Percentiles rank a stretch among this genome's conserved stretches.
These are phyloP conservation scores for Protosalanx chinensis DNA, from an alignment of 2,797 vertebrate genomes.

Conservation along the genomic window DNA sequence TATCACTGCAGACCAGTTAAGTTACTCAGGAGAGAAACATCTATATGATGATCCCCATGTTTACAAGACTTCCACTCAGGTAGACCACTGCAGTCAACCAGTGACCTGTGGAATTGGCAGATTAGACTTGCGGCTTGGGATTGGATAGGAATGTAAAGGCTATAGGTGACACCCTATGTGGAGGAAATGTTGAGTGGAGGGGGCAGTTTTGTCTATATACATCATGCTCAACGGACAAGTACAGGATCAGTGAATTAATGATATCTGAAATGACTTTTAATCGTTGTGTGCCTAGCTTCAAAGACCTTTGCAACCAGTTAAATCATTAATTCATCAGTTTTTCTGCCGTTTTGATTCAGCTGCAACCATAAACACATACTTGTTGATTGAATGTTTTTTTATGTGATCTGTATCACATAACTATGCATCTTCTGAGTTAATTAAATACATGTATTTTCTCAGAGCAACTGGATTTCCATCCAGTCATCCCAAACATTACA, in stretches of 20 bases:
- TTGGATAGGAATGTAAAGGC: conserved; percentile 18
- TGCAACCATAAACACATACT: no score
- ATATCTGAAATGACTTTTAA: background rate
- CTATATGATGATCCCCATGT: conserved; percentile 25
- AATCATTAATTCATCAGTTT: no score
- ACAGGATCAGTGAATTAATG: background rate
- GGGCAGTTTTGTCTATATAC: conserved; percentile 5
- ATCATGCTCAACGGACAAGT: background rate
- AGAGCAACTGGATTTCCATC: background rate
- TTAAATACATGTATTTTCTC: background rate
- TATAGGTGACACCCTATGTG: conserved; percentile 16
- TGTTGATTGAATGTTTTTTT: no score
- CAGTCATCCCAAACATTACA: background rate
- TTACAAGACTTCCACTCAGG: conserved; percentile 25
- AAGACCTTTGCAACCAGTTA: no score
- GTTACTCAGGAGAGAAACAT: conserved; percentile 24
- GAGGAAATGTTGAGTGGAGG: conserved; percentile 21
- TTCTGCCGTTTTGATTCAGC: no score
- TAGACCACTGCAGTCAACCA: conserved; percentile 16
- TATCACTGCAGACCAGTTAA: conserved; percentile 41
- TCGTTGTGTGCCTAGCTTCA: no score
- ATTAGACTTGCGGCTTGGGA: conserved; percentile 2
- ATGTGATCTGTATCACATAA: background rate
- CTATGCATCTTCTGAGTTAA: background rate
- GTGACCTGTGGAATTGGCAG: conserved; percentile 34